Base-by-base conservation (phyloP, 2,113 vertebrate genomes). In the Sapayoa aenigma region DNA sequence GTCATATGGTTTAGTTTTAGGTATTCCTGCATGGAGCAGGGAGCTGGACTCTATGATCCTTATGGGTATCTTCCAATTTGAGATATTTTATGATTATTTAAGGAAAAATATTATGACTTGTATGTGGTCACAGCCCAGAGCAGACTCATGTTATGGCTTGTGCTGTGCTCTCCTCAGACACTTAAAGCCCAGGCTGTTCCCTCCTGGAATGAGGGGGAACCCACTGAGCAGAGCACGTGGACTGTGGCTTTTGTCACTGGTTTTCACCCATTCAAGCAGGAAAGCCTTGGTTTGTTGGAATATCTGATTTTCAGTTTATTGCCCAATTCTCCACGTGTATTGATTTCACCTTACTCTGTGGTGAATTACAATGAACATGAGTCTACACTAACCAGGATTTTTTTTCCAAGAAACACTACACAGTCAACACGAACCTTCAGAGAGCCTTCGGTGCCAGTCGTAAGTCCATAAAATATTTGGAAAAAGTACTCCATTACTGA, bases 401-500 rank as follows among this genome's bases (percentile, higher is more conserved):
- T 77, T 81, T 81, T 53, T 25, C 44, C 41, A 49, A 75, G n/a
- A 42, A 74, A 14, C 0, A 0, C 3, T 11, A 30, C 0, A 6
- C 0, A 1, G 11, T 46, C 52, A 39, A n/a, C 9, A 22, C 9
- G 42, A 59, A 31, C 35, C 58, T 85, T 68, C 35, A 20, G 42
- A 78, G 63, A 81, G 13, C 50, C 14, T 73, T 25, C 41, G 9
- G 3, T 41, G 58, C 31, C 21, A 62, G 23, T 33, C 23, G 0
- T 24, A 63, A 59, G 3, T 16, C n/a, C 4, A 47, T 41, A 56
- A 52, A 7, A 0, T 4, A 21, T 65, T 42, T 41, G 1, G 22
- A 11, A 41, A 52, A 72, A 39, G 0, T 0, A 3, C 1, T 2
- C 71, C 37, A 23, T 46, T 33, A 27, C 52, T 37, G 58, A 50